Evolutionary conservation across 2,797 vertebrate species (phyloP).

Genomic region (Protonibea diacanthus): DNA sequence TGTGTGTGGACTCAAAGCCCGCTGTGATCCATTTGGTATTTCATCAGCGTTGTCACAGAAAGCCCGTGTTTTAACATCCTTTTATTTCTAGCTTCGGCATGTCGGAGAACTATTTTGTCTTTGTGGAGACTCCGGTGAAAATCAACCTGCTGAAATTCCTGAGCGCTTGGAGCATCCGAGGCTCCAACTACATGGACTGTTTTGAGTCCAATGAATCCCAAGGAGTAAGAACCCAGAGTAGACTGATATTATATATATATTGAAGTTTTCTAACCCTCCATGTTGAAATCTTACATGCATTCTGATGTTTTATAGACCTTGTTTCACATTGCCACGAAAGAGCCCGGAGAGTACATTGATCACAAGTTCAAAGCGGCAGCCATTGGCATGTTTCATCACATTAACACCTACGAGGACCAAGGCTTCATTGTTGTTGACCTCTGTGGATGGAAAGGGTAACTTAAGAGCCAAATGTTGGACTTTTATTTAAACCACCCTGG

Average conservation of each 20-base stretch:
- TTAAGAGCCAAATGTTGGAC: neutral
- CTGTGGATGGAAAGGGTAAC: conserved; percentile 97
- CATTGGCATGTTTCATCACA: conserved; percentile 98
- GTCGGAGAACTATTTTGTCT: conserved; percentile 95
- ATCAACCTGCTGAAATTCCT: conserved; percentile 98
- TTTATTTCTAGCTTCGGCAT: conserved; percentile 91
- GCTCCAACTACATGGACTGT: conserved; percentile 99
- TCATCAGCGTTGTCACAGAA: neutral
- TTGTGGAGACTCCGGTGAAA: conserved; percentile 97
- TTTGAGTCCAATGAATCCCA: conserved; percentile 97
- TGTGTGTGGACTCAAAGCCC: conserved; percentile 53
- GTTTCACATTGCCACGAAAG: conserved; percentile 95
- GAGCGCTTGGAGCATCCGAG: conserved; percentile 96
- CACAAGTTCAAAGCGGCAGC: conserved; percentile 92
- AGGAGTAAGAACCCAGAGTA: conserved; percentile 85
- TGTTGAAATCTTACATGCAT: conserved; percentile 11
- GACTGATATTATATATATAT: neutral
- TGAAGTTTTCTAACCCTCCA: neutral
- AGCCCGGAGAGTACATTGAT: conserved; percentile 93
- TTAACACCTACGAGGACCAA: conserved; percentile 95
- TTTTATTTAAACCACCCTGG: neutral
- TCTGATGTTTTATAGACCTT: conserved; percentile 87
- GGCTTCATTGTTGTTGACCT: conserved; percentile 94
- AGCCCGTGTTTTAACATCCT: neutral
- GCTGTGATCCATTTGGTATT: neutral